Evolutionary conservation across 2,888 invertebrate genomes (phyloP).

Genomic region (Cataglyphis rosenhaueri): DNA sequence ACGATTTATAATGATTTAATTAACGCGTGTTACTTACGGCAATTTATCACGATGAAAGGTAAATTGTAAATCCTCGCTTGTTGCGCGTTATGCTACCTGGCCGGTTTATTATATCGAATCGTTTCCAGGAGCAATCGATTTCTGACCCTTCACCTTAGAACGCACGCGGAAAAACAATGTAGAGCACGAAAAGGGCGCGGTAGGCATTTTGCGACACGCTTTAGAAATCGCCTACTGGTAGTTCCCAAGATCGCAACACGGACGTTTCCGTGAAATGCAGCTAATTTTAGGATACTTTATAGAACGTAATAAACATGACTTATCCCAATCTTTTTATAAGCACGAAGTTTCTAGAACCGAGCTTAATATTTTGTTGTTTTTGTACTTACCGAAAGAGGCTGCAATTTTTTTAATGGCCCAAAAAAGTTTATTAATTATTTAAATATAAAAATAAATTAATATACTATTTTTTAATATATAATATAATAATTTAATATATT

Average conservation of each 20-base stretch:
- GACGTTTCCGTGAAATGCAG: conserved; percentile 22
- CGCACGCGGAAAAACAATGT: conserved; percentile 21
- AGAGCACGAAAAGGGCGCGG: conserved; percentile 33
- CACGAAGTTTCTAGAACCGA: conserved; percentile 4
- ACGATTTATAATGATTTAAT: conserved; percentile 38
- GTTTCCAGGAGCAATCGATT: conserved; percentile 49
- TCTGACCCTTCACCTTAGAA: conserved; percentile 44
- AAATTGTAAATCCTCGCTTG: conserved; percentile 44
- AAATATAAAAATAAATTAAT: not conserved
- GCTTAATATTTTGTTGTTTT: not conserved
- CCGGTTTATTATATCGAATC: conserved; percentile 45
- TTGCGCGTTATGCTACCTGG: conserved; percentile 40
- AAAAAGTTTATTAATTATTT: not conserved
- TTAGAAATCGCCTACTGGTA: conserved; percentile 35
- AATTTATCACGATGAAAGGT: conserved; percentile 41
- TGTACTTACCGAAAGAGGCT: not conserved
- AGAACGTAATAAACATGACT: conserved; percentile 36
- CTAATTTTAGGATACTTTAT: conserved; percentile 45
- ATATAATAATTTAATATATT: conserved; percentile 2
- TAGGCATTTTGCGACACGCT: conserved; percentile 36
- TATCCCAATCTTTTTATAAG: not conserved
- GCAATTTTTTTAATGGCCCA: not conserved
- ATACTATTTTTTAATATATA: too few relatives aligned
- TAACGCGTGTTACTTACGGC: conserved; percentile 27
- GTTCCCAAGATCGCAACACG: conserved; percentile 13